A percentile compares a stretch with the other conserved stretches of the same genome.
These are phyloP conservation scores for Keiferia lycopersicella DNA, from an alignment of 2,888 invertebrate genomes.

Conservation along the genomic window DNA sequence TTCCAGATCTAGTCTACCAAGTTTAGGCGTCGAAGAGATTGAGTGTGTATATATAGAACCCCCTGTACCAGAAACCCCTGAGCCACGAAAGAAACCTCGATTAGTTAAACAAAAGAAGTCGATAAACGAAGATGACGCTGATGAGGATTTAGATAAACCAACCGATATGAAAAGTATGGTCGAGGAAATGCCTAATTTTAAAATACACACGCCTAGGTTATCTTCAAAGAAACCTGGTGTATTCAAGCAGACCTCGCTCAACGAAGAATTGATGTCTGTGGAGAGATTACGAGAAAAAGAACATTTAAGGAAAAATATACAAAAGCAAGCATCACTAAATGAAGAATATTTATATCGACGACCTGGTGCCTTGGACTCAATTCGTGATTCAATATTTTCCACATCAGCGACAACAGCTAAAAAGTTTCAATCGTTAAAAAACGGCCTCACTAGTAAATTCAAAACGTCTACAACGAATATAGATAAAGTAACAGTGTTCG, in stretches of 20 bases:
- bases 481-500: constrained; percentile 92
- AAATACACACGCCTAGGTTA: constrained; percentile 72
- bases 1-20: constrained; percentile 89
- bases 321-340: constrained; percentile 93
- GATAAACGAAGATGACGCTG: constrained; percentile 87
- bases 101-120: constrained; percentile 94
- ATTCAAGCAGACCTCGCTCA: constrained; percentile 92
- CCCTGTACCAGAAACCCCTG: constrained; percentile 55
- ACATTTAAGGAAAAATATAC: constrained; percentile 89
- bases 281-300: constrained; percentile 92
- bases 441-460: constrained; percentile 91
- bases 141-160: constrained; percentile 83
- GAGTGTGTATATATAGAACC: constrained; percentile 53
- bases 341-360: constrained; percentile 90
- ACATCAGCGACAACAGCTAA: constrained; percentile 86
- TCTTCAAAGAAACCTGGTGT: constrained; percentile 82
- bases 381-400: constrained; percentile 88
- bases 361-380: constrained; percentile 84
- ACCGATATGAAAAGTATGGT: constrained; percentile 86
- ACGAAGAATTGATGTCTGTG: constrained; percentile 94
- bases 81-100: constrained; percentile 85
- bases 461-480: constrained; percentile 91
- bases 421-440: constrained; percentile 88
- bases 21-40: constrained; percentile 76
- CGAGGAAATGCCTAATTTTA: constrained; percentile 85